Evolutionary conservation across 2,797 vertebrate genomes (phyloP), one percentile per base, ranked within the genome.

Genomic region (Salmo trutta): DNA sequence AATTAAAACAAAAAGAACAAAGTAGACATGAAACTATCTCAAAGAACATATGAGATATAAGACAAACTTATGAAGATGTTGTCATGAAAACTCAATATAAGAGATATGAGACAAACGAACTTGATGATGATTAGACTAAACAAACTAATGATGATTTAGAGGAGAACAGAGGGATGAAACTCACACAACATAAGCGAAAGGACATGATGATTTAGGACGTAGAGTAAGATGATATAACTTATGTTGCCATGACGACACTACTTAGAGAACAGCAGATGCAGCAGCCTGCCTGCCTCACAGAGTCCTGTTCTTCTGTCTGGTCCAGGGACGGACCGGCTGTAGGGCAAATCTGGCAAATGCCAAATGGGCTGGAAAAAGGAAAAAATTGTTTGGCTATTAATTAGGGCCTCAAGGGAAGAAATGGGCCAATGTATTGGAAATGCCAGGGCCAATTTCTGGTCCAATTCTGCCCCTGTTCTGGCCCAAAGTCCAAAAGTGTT

Each of bases 401-500:
- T 17, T 7, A 19, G 15, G 54, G 54, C 19, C 17, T 19, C 17
- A 19, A 56, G 17, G 54, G n/a, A 56, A 56, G 17, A 56, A 56
- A 17, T 19, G 5, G 54, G 54, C 36, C 15, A 56, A 6, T 56
- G 19, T 56, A 2, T 4, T 33, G n/a, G 1, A 36, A 56, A 73
- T 3, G 29, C 17, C 52, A 19, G 52, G 24, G 71, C 53, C 53
- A 16, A 56, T 84, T 88, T 83, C 62, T 53, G 51, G 77, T 84
- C 84, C 31, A 41, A 29, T 81, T 73, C 79, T 77, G 65, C 81
- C 79, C 31, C 76, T 24, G 72, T 27, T 1, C 29, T 73, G 41
- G 54, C 77, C 80, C 5, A 53, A 78, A 79, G 73, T 80, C 69
- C 87, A 65, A 17, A n/a, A 51, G 79, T 74, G 77, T 70, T 76